These are phyloP conservation scores for Eucidaris tribuloides DNA, from an alignment of 35 echinoderm and acorn worm species.

Conservation along the genomic window DNA sequence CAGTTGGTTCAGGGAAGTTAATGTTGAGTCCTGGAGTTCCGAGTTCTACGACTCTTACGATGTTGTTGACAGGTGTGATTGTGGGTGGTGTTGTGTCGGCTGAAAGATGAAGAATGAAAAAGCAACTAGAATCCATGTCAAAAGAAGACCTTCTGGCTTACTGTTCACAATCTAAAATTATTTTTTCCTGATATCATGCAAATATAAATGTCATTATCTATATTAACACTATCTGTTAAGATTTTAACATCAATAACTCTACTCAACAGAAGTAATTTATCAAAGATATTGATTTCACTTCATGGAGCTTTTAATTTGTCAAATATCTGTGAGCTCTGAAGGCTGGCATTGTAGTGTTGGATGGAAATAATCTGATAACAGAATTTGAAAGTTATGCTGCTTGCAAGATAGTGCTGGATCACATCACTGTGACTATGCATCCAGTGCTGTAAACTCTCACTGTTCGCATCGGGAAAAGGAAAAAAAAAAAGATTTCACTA, in stretches of 20 bases:
- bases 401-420: too few relatives aligned
- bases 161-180: neutral
- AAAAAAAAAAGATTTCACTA: too few relatives aligned
- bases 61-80: neutral
- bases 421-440: too few relatives aligned
- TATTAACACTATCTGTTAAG: neutral
- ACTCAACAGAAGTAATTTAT: neutral
- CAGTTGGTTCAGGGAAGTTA: conserved; percentile 53
- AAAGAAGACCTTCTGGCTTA: neutral
- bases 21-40: neutral
- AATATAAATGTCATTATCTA: neutral
- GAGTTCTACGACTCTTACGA: neutral
- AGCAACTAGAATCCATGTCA: neutral
- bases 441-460: too few relatives aligned
- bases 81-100: conserved; percentile 1
- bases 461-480: too few relatives aligned
- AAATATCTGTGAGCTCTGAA: too few relatives aligned
- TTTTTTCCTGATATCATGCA: too few relatives aligned
- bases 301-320: too few relatives aligned
- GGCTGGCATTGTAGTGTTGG: too few relatives aligned
- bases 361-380: too few relatives aligned
- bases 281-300: too few relatives aligned
- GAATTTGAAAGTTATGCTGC: too few relatives aligned
- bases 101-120: neutral
- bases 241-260: neutral